Percentiles rank a stretch among this genome's conserved stretches.
These are phyloP conservation scores for Rhagologus leucostigma DNA, from an alignment of 2,113 vertebrate genomes.

Conservation along the genomic window DNA sequence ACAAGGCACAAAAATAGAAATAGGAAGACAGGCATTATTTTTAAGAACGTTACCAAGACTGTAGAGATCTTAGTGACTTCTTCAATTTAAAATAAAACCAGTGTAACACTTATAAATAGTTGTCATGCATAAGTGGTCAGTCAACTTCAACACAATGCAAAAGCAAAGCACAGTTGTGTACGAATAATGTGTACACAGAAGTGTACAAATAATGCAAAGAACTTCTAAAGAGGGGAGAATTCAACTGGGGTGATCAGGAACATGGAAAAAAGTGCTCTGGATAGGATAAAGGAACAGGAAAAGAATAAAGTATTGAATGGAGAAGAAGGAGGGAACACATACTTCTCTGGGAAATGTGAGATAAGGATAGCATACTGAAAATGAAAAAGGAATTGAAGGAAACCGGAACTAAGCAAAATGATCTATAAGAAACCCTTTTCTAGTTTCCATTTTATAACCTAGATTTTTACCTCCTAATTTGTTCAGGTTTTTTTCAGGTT, in stretches of 20 bases:
- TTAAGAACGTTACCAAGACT: slow-evolving; percentile 34
- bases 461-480: background rate
- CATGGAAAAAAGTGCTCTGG: slow-evolving; percentile 13
- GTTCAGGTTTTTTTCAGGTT: background rate
- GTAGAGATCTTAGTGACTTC: background rate
- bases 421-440: background rate
- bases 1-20: background rate
- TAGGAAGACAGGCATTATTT: background rate
- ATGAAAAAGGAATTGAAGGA: slow-evolving; percentile 59
- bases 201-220: slow-evolving; percentile 27
- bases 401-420: background rate
- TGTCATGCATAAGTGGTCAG: slow-evolving; percentile 31
- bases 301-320: background rate
- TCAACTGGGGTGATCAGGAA: background rate
- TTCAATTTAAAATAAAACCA: background rate
- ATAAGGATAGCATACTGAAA: slow-evolving; percentile 29
- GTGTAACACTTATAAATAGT: background rate
- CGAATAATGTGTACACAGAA: too few species aligned
- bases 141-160: slow-evolving; percentile 21
- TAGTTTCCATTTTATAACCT: background rate
- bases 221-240: background rate
- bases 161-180: background rate
- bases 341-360: background rate
- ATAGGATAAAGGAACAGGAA: slow-evolving; percentile 16
- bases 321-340: background rate